phyloP scores from a whole-genome alignment of 64 coral and sea anemone species.

The Dendronephthya gigantea region DNA sequence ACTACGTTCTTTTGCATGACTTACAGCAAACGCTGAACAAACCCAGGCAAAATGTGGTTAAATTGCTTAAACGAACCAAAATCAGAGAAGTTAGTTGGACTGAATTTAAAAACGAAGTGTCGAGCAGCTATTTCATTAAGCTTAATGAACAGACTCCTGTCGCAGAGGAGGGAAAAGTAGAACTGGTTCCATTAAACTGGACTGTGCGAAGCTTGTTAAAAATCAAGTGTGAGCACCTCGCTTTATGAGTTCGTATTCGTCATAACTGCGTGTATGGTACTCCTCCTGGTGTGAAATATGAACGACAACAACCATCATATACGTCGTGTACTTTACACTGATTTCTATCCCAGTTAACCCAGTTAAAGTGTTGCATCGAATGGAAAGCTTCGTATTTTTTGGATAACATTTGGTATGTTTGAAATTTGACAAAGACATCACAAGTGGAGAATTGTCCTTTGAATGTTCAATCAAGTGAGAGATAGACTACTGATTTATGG shows the following conservation, averaged over 20 bases:
- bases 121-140: constrained; percentile 45
- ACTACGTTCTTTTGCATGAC: constrained; percentile 77
- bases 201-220: constrained; percentile 56
- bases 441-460: no score
- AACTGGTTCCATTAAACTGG: constrained; percentile 71
- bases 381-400: no score
- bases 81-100: constrained; percentile 65
- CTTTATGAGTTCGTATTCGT: neutral
- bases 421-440: no score
- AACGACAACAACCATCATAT: no score
- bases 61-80: constrained; percentile 53
- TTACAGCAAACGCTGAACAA: constrained; percentile 50
- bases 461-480: no score
- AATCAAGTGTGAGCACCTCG: constrained; percentile 26
- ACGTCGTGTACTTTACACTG: no score
- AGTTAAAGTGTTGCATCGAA: no score
- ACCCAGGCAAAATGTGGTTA: constrained; percentile 48
- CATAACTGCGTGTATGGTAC: no score
- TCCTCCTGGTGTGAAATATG: no score
- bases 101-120: constrained; percentile 52
- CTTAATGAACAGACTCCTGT: constrained; percentile 40
- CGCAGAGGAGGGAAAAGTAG: constrained; percentile 40
- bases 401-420: no score
- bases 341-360: no score
- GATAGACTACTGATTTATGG: no score